Conservation (phyloP, 2,113 vertebrate species). For the Notechis scutatus region DNA sequence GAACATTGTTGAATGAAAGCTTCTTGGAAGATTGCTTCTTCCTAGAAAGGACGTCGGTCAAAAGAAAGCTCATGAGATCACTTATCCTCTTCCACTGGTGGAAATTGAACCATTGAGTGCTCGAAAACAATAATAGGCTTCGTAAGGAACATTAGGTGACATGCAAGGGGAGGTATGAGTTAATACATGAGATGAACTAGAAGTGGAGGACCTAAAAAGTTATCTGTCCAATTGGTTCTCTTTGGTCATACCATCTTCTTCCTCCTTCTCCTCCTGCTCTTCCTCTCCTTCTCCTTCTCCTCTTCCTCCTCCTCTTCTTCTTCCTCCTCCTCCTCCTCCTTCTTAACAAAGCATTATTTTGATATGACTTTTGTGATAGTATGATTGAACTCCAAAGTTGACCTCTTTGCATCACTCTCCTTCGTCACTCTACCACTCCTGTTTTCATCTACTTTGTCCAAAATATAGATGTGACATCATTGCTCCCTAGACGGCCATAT, state of each 20-base stretch:
- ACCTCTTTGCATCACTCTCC: background rate
- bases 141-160: background rate
- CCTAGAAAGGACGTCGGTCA: background rate
- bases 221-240: background rate
- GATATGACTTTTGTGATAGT: too few species aligned
- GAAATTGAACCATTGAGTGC: background rate
- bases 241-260: too few species aligned
- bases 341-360: too few species aligned
- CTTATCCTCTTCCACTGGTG: background rate
- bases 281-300: too few species aligned
- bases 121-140: background rate
- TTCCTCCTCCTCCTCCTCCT: too few species aligned
- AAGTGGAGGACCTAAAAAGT: background rate
- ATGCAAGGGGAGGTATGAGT: background rate
- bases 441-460: background rate
- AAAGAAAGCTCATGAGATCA: background rate
- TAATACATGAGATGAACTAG: background rate
- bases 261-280: too few species aligned
- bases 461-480: background rate
- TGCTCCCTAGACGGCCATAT: background rate
- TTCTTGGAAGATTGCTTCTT: background rate
- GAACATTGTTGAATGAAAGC: background rate
- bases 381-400: background rate
- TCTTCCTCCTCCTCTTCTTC: too few species aligned
- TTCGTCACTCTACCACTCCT: background rate